These are phyloP conservation scores for Procapra przewalskii DNA, from an alignment of 2,113 vertebrate genomes.

Conservation along the genomic window DNA sequence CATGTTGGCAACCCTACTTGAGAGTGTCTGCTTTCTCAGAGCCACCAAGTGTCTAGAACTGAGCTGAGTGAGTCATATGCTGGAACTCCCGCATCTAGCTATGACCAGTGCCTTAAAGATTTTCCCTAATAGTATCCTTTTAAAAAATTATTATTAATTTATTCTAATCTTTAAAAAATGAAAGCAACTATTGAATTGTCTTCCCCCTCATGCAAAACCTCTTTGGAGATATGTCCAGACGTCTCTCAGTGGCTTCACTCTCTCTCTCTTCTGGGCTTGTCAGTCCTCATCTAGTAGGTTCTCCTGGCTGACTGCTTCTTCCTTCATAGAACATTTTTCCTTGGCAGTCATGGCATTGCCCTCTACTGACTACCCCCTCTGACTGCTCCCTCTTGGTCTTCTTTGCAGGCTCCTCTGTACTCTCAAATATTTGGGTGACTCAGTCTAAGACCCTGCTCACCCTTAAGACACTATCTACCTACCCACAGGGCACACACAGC, in stretches of 20 bases:
- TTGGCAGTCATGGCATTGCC: not conserved
- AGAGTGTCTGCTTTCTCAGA: not conserved
- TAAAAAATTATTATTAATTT: not conserved
- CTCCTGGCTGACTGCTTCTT: not conserved
- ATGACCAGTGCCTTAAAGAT: not conserved
- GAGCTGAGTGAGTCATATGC: not conserved
- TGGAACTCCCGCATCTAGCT: not conserved
- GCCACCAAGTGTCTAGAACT: not conserved
- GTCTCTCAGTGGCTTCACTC: not conserved
- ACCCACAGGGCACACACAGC: not conserved
- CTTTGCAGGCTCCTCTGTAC: not conserved
- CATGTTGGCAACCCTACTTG: not conserved
- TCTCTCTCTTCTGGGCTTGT: not conserved
- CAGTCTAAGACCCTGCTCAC: not conserved
- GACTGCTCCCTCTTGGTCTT: not conserved
- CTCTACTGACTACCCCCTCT: not conserved
- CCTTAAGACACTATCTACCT: not conserved
- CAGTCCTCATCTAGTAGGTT: not conserved
- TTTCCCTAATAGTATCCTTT: not conserved
- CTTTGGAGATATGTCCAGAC: not conserved
- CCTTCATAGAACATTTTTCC: not conserved
- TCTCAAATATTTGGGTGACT: not conserved
- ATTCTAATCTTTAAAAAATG: not conserved
- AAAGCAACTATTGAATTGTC: not conserved
- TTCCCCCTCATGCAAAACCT: not conserved